phyloP scores from a whole-genome alignment of 1,140 invertebrate genomes.

The Drosophila serrata region DNA sequence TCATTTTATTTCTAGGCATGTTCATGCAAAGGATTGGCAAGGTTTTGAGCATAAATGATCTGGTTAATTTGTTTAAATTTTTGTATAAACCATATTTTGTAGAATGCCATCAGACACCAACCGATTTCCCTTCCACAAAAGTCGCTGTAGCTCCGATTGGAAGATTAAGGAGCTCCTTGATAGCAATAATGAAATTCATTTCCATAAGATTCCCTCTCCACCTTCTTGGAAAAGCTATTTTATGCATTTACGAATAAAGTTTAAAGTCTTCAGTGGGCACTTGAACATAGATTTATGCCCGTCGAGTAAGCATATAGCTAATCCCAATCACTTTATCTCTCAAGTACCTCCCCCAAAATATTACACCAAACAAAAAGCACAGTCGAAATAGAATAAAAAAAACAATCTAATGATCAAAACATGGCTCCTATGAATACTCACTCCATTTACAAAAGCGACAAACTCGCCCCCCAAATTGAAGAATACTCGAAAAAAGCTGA shows the following conservation, averaged over 20 bases:
- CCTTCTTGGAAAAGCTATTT: background rate
- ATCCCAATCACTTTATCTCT: conserved; percentile 5
- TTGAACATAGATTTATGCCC: conserved; percentile 28
- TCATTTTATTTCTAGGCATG: too few species aligned
- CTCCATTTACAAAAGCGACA: conserved; percentile 6
- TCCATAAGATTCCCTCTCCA: background rate
- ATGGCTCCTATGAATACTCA: too few species aligned
- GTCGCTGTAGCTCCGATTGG: background rate
- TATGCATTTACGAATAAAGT: background rate
- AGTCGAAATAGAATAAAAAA: conserved; percentile 31
- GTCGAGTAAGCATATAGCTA: conserved; percentile 1
- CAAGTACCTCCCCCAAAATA: conserved; percentile 1
- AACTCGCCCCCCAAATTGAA: conserved; percentile 15
- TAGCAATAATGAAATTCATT: conserved; percentile 10
- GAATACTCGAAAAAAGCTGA: conserved; percentile 17
- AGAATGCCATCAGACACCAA: background rate
- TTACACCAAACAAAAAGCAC: conserved; percentile 21
- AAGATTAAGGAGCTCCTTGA: conserved; percentile 15
- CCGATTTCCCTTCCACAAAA: background rate
- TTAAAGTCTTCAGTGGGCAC: conserved; percentile 25
- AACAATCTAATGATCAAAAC: conserved; percentile 8
- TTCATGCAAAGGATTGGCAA: too few species aligned
- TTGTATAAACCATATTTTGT: background rate
- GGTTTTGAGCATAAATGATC: too few species aligned
- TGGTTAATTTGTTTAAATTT: background rate